Evolutionary conservation across 2,888 invertebrate genomes (phyloP).

Genomic region (Drosophila fungiperda): DNA sequence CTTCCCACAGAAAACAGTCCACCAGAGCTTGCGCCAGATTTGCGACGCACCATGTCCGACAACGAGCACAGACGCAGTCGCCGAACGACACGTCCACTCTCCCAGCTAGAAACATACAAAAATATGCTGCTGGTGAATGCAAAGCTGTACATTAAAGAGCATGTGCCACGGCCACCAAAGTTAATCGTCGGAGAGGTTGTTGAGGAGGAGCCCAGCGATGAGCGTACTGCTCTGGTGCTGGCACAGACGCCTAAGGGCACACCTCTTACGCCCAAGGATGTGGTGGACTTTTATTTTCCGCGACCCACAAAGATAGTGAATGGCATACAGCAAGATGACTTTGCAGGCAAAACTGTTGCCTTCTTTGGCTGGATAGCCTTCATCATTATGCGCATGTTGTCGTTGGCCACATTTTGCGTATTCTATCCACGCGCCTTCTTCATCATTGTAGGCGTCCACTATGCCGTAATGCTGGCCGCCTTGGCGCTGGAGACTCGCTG

Average conservation of each 20-base stretch:
- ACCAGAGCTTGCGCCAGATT: conserved; percentile 37
- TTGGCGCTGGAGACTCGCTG: conserved; percentile 88
- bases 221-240: conserved; percentile 46
- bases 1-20: conserved; percentile 43
- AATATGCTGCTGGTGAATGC: conserved; percentile 87
- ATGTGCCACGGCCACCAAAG: conserved; percentile 86
- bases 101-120: conserved; percentile 82
- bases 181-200: conserved; percentile 85
- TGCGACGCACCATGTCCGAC: conserved; percentile 68
- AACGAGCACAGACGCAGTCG: conserved; percentile 44
- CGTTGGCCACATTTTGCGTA: conserved; percentile 89
- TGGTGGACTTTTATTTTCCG: conserved; percentile 84
- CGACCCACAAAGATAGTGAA: conserved; percentile 86
- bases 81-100: conserved; percentile 67
- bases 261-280: conserved; percentile 69
- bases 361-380: conserved; percentile 93
- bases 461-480: conserved; percentile 88
- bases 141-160: conserved; percentile 86
- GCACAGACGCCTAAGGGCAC: conserved; percentile 46
- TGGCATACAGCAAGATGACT: conserved; percentile 91
- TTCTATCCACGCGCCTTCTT: conserved; percentile 88
- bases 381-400: conserved; percentile 89
- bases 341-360: conserved; percentile 88
- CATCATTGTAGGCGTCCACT: conserved; percentile 88
- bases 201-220: conserved; percentile 83